Base-by-base conservation (phyloP, 2,888 invertebrate species). In the Barypeithes pellucidus region DNA sequence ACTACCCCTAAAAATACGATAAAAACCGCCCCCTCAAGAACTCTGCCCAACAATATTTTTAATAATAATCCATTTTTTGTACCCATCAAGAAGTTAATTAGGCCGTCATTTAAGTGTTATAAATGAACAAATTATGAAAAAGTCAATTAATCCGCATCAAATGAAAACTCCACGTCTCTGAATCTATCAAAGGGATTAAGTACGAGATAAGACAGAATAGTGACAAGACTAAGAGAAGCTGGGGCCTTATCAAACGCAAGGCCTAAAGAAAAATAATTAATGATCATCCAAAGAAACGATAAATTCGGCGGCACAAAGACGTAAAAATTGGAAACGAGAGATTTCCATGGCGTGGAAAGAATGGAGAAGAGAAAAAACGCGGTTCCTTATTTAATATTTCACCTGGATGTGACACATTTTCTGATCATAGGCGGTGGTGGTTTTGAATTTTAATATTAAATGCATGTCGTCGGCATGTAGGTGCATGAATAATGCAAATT, bases 251-350 rank as follows among this genome's bases (percentile, higher is more conserved):
- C 75, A 75, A 73, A 75, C 70, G 75, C 72, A 75, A 52, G 52
- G 50, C 69, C 68, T 69, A 69, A 75, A 75, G 75, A 75, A 75
- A 75, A 73, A 75, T 75, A 75, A 75, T 75, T 75, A 75, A 75
- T 75, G 75, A 75, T 75, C 75, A 73, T 75, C 72, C 47, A 66
- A 70, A 75, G 75, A 67, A 75, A 73, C 75, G 75, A 75, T 75
- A 75, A 75, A 75, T 75, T 73, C 62, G 66, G 70, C 60, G 68
- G 67, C 69, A 75, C 72, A 75, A 73, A 72, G 70, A 70, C 72
- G 69, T 70, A 75, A 75, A 75, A 75, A 75, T 75, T 73, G 75
- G 75, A 75, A 75, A 73, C 75, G 75, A 75, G 71, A 67, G 68
- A 67, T 71, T 59, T 63, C 67, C 66, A 43, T 70, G 43, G 73